Base-by-base conservation (phyloP, 2,888 invertebrate genomes). In the Eupithecia tripunctaria region DNA sequence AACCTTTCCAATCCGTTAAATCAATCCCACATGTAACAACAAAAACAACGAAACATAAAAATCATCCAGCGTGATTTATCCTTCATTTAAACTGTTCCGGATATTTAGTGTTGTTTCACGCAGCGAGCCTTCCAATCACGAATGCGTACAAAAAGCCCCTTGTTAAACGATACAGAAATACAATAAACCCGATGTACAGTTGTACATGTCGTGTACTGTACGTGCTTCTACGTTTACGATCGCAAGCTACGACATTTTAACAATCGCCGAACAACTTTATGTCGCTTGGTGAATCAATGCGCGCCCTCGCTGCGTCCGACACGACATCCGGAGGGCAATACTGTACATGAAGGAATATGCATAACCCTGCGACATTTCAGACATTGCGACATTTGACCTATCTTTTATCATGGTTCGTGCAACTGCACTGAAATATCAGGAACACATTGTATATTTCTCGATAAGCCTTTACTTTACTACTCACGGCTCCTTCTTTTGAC, bases 111-210 rank as follows among this genome's bases (percentile, higher is more conserved):
- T 68, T 60, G 59, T 60, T 68, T 38, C 38, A 59, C 59, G 25
- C 15, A 38, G 59, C 29, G 7, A 56, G 7, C 65, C 5, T 25
- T 56, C 56, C 78, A 79, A 79, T 79, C 78, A 75, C 68, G 68
- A 72, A 65, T 76, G 60, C 66, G 75, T 75, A 77, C 76, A 76
- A 73, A 76, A 77, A 76, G 47, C 69, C 74, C 66, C 72, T 72
- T 75, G 79, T 79, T 79, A 78, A 79, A 78, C 79, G 78, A 78
- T 78, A 79, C 79, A 79, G 77, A 78, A 78, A 75, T 74, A 78
- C 78, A 76, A 77, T 78, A 78, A 78, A 78, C 72, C 75, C 75
- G 68, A 47, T 77, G 76, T 78, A 77, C 74, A n/a, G n/a, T 71
- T 6, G 36, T 36, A 38, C 38, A 36, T 36, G 36, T 36, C 25